Conservation (phyloP, 2,888 invertebrate species). For the Orchestes rusci region DNA sequence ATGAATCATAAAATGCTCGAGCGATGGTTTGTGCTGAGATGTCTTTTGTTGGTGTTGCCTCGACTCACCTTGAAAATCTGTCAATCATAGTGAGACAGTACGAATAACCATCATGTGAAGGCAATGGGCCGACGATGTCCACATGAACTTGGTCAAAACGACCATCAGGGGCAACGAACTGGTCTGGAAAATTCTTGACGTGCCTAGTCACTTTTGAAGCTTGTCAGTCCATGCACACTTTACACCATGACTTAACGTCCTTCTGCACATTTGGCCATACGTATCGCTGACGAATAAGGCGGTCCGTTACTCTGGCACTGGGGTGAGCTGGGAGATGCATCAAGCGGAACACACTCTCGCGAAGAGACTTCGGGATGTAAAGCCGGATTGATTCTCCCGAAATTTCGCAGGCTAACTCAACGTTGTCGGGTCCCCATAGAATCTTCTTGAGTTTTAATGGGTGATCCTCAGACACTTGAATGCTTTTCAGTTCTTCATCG, state of each 20-base stretch:
- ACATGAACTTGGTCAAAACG: conserved; percentile 41
- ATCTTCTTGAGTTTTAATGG: conserved; percentile 9
- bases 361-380: not conserved
- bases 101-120: conserved; percentile 28
- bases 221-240: conserved; percentile 30
- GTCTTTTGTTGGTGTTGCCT: conserved; percentile 33
- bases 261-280: conserved; percentile 17
- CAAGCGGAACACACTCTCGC: conserved; percentile 7
- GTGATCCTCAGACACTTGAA: conserved; percentile 1
- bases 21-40: conserved; percentile 33
- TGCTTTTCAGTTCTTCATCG: conserved; percentile 9
- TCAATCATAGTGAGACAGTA: conserved; percentile 37
- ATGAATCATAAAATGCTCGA: conserved; percentile 27
- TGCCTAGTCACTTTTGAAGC: conserved; percentile 34
- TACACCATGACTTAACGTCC: conserved; percentile 12
- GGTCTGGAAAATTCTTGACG: conserved; percentile 16
- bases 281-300: conserved; percentile 1
- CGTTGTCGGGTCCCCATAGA: conserved; percentile 10
- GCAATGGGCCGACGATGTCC: conserved; percentile 42
- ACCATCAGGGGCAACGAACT: conserved; percentile 24
- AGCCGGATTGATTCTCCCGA: conserved; percentile 7
- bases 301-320: not conserved
- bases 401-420: conserved; percentile 10
- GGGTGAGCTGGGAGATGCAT: conserved; percentile 11
- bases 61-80: conserved; percentile 33